Conservation (phyloP, 1,140 invertebrate genomes). For the Pachyrhynchus sulphureomaculatus region DNA sequence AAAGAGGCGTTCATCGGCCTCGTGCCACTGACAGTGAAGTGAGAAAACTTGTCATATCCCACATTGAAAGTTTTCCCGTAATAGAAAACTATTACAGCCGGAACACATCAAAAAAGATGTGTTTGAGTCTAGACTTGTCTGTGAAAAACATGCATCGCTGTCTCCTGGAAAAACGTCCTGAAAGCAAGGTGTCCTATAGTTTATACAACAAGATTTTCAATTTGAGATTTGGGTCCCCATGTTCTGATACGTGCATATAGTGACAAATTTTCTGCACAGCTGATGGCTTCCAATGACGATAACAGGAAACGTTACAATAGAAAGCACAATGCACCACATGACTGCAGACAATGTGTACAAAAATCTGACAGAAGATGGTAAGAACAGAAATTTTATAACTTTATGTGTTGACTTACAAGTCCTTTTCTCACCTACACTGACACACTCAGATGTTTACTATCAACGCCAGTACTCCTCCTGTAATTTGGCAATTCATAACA, state of each 20-base stretch:
- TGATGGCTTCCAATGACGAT: too few species aligned
- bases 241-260: too few species aligned
- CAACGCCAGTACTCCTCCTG: not conserved
- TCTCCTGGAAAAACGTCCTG: too few species aligned
- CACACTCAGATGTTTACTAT: not conserved
- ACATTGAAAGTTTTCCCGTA: not conserved
- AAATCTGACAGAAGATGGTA: not conserved
- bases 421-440: not conserved
- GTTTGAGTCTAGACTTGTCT: too few species aligned
- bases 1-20: not conserved
- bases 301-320: not conserved
- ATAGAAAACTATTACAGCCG: not conserved
- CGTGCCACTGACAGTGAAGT: not conserved
- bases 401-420: not conserved
- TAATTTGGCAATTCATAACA: conserved; percentile 1
- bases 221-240: too few species aligned
- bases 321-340: not conserved
- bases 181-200: too few species aligned
- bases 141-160: too few species aligned
- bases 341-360: not conserved
- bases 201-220: too few species aligned
- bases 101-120: not conserved
- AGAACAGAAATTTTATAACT: not conserved
- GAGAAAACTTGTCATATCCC: not conserved
- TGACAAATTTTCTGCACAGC: too few species aligned